These are phyloP conservation scores for Polyploca ridens DNA, from an alignment of 2,888 invertebrate genomes.

Conservation along the genomic window DNA sequence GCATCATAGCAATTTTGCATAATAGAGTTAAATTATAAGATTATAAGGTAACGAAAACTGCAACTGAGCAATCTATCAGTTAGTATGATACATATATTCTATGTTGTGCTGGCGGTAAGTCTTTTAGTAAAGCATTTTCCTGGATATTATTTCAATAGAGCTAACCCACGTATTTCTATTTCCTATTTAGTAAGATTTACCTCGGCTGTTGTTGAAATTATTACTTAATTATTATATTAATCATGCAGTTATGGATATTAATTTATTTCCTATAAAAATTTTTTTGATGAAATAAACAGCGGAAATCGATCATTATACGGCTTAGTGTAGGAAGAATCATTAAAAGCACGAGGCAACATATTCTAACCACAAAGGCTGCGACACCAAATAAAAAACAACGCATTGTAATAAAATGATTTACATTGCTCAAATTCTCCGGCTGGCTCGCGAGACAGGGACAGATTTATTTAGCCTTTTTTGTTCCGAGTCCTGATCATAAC, in stretches of 20 bases:
- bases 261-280: neutral
- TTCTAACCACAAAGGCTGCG: conserved; percentile 68
- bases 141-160: neutral
- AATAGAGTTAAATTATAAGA: neutral
- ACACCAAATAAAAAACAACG: conserved; percentile 69
- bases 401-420: conserved; percentile 82
- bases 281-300: conserved; percentile 26
- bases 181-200: neutral
- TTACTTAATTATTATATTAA: neutral
- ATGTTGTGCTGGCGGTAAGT: no score
- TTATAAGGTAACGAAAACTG: no score
- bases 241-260: neutral
- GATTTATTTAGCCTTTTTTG: conserved; percentile 78
- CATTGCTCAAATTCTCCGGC: conserved; percentile 79
- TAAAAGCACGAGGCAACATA: conserved; percentile 60
- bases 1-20: neutral
- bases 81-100: no score
- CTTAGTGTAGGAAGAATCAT: conserved; percentile 47
- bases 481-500: conserved; percentile 74
- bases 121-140: neutral
- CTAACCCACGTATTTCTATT: neutral
- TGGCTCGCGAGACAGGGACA: conserved; percentile 72
- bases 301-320: conserved; percentile 42
- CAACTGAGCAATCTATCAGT: no score
- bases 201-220: neutral